Conservation (phyloP, 2,797 vertebrate genomes). For the Chaetodon trifasciatus region DNA sequence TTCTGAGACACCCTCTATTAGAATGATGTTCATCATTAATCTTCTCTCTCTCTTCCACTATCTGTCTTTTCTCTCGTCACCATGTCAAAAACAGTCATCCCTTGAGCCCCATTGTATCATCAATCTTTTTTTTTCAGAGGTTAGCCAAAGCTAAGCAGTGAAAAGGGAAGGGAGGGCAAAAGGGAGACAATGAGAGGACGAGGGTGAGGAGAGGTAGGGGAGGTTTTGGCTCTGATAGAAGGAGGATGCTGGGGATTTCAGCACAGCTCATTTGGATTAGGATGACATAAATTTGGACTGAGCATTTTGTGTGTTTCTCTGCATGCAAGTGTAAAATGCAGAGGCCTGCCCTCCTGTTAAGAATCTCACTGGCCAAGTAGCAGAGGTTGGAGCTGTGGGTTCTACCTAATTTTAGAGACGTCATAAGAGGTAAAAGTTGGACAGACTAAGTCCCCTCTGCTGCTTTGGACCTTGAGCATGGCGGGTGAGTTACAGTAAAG, state of each 20-base stretch:
- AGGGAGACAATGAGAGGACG: slow-evolving; percentile 17
- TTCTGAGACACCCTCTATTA: background rate
- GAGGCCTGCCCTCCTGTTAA: slow-evolving; percentile 37
- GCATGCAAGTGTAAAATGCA: slow-evolving; percentile 29
- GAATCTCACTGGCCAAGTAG: slow-evolving; percentile 34
- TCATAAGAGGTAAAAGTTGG: slow-evolving; percentile 28
- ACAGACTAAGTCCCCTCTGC: slow-evolving; percentile 23
- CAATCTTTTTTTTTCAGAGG: slow-evolving; percentile 30
- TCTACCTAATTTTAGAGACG: slow-evolving; percentile 39
- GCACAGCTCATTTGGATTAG: slow-evolving; percentile 51
- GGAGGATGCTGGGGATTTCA: slow-evolving; percentile 59
- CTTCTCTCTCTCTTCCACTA: slow-evolving; percentile 4
- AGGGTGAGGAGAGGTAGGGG: slow-evolving; percentile 17
- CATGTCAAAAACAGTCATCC: slow-evolving; percentile 7
- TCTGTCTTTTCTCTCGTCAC: background rate
- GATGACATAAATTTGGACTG: slow-evolving; percentile 56
- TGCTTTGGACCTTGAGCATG: slow-evolving; percentile 15
- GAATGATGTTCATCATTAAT: background rate
- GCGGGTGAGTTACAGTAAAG: slow-evolving; percentile 38
- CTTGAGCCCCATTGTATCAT: background rate
- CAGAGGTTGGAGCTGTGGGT: slow-evolving; percentile 35
- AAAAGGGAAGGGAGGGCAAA: slow-evolving; percentile 29
- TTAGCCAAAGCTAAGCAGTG: slow-evolving; percentile 33
- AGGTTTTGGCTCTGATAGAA: slow-evolving; percentile 45
- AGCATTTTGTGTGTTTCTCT: slow-evolving; percentile 35